Evolutionary conservation across 2,888 invertebrate species (phyloP).

Genomic region (Pandemis cinnamomeana): DNA sequence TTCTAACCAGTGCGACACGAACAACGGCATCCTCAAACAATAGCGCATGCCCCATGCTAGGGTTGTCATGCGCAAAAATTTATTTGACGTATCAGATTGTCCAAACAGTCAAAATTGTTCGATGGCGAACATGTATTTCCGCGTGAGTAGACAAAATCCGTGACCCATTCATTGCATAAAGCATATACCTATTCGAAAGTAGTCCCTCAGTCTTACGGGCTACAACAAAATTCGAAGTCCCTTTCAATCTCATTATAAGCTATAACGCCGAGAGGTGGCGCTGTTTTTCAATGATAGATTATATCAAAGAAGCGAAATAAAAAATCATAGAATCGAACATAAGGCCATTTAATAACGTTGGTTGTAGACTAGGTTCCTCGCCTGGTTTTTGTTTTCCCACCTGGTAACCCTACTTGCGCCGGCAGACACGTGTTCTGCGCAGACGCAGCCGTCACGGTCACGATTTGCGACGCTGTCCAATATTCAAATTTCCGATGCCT

Average conservation of each 20-base stretch:
- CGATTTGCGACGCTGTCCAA: conserved; percentile 17
- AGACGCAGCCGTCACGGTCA: conserved; percentile 15
- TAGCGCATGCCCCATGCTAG: not conserved
- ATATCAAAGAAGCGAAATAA: too few relatives aligned
- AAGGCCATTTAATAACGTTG: too few relatives aligned
- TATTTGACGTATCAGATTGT: not conserved
- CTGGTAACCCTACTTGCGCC: not conserved
- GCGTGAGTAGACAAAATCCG: too few relatives aligned
- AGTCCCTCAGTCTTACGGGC: too few relatives aligned
- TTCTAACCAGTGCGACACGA: conserved; percentile 3
- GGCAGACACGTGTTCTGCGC: conserved; percentile 1
- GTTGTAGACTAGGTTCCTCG: too few relatives aligned
- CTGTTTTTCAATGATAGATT: too few relatives aligned
- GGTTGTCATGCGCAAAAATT: not conserved
- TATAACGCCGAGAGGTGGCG: too few relatives aligned
- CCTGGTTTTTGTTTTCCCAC: not conserved
- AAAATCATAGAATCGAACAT: too few relatives aligned
- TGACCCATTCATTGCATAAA: too few relatives aligned
- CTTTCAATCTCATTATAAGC: too few relatives aligned
- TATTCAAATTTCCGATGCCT: conserved; percentile 9
- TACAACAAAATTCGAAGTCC: too few relatives aligned
- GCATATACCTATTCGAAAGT: too few relatives aligned
- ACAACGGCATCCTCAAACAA: not conserved
- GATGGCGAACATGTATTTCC: not conserved
- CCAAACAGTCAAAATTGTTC: not conserved